phyloP scores from a whole-genome alignment of 2,888 invertebrate species.

The Pheosia tremula region DNA sequence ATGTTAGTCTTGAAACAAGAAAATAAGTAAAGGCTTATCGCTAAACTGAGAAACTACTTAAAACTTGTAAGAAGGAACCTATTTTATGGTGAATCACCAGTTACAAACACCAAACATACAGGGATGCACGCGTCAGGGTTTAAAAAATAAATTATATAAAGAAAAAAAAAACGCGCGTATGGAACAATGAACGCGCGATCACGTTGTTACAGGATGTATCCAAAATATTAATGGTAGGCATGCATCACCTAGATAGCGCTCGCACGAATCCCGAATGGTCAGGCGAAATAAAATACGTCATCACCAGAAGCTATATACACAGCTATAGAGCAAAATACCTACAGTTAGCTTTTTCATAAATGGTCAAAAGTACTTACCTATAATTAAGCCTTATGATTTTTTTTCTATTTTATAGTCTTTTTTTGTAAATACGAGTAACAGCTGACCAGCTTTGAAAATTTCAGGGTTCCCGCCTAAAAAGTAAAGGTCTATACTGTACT shows the following conservation, averaged over 20 bases:
- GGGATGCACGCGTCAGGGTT: too few relatives aligned
- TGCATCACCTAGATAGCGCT: slow-evolving; percentile 55
- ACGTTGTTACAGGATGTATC: slow-evolving; percentile 50
- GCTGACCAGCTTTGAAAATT: too few relatives aligned
- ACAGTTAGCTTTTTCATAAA: background rate
- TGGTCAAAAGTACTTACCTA: background rate
- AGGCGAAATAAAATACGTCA: slow-evolving; percentile 56
- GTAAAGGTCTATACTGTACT: too few relatives aligned
- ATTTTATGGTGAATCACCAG: too few relatives aligned
- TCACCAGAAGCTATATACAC: slow-evolving; percentile 35
- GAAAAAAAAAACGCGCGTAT: background rate
- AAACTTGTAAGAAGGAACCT: background rate
- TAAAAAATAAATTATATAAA: too few relatives aligned
- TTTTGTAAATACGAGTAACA: too few relatives aligned
- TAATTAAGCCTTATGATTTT: too few relatives aligned
- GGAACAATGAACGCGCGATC: slow-evolving; percentile 13
- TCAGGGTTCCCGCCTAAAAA: too few relatives aligned
- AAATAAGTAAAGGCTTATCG: background rate
- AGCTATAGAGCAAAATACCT: slow-evolving; percentile 30
- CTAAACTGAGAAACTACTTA: background rate
- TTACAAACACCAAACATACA: too few relatives aligned
- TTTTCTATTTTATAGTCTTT: too few relatives aligned
- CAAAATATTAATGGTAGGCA: slow-evolving; percentile 58
- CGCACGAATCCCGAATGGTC: slow-evolving; percentile 32
- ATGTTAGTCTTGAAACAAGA: background rate